Base-by-base conservation (phyloP, 2,113 vertebrate species). In the Aplodontia rufa region DNA sequence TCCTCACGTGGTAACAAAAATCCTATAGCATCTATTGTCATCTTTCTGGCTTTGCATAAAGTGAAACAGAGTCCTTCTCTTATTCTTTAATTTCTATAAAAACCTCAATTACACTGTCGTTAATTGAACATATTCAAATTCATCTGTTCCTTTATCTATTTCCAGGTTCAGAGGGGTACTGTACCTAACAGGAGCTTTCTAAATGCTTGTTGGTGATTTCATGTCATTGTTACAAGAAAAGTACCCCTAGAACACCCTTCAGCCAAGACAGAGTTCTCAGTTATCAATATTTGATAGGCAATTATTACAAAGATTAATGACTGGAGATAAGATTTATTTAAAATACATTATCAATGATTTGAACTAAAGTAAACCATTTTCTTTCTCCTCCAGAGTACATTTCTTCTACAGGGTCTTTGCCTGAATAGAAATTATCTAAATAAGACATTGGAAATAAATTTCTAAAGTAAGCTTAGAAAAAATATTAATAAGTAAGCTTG, bases 401-500 rank as follows among this genome's bases (percentile, higher is more conserved):
- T 85, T 92, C 42, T 87, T 89, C 40, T 84, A 32, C 7, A 10
- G 20, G 69, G 3, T 40, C 26, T 90, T 90, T 81, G 51, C 45
- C 69, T 95, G 66, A 80, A 24, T 47, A 94, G 60, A 96, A 78
- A 83, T 89, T 28, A 92, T 89, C 20, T 95, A 60, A 37, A 66
- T 62, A 90, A 85, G 47, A 74, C 72, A 5, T 75, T 79, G 91
- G 55, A 47, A 95, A 91, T 4, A 30, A 35, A 89, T 82, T 88
- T 90, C 26, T 85, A 58, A 95, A 94, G 91, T 19, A 82, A 79
- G 13, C 24, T 91, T 84, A 89, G 17, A 87, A 83, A 83, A 87
- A 89, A 83, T 69, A 89, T 47, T 78, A 79, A 87, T 45, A 93
- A 86, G 4, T 16, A 64, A 93, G 84, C 42, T 89, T 90, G 14